Percentiles rank a stretch among this genome's conserved stretches.
Conservation (phyloP, 1,140 invertebrate species). For the Drosophila tsacasi region DNA sequence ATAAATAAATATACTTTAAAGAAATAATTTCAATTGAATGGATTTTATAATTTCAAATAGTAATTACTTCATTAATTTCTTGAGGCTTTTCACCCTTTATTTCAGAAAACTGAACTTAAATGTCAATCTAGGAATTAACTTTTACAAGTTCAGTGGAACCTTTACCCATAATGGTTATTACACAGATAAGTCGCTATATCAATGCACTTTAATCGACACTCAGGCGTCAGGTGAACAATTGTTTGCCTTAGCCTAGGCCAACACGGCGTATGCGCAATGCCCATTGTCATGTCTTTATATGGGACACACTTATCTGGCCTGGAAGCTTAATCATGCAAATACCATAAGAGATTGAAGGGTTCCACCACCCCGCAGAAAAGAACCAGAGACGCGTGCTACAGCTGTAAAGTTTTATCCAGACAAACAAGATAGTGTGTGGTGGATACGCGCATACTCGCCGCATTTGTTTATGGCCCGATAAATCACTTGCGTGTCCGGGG, state of each 20-base stretch:
- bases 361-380: not conserved
- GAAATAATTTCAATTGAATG: too few species aligned
- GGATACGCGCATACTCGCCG: conserved; percentile 4
- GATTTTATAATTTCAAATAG: not conserved
- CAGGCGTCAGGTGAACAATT: conserved; percentile 14
- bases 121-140: not conserved
- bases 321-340: conserved; percentile 51
- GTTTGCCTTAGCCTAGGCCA: conserved; percentile 41
- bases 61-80: not conserved
- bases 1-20: too few species aligned
- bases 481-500: conserved; percentile 55
- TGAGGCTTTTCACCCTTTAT: too few species aligned
- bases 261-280: conserved; percentile 63
- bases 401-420: conserved; percentile 44
- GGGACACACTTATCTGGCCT: conserved; percentile 23
- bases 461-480: conserved; percentile 61
- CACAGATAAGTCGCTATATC: conserved; percentile 9
- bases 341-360: conserved; percentile 27
- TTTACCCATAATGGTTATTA: not conserved
- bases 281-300: conserved; percentile 1
- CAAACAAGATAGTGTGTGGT: conserved; percentile 62
- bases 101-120: not conserved
- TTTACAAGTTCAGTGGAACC: not conserved
- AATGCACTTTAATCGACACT: conserved; percentile 19
- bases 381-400: conserved; percentile 45